Conservation (phyloP, 1,140 invertebrate species). For the Papilio polyxenes region DNA sequence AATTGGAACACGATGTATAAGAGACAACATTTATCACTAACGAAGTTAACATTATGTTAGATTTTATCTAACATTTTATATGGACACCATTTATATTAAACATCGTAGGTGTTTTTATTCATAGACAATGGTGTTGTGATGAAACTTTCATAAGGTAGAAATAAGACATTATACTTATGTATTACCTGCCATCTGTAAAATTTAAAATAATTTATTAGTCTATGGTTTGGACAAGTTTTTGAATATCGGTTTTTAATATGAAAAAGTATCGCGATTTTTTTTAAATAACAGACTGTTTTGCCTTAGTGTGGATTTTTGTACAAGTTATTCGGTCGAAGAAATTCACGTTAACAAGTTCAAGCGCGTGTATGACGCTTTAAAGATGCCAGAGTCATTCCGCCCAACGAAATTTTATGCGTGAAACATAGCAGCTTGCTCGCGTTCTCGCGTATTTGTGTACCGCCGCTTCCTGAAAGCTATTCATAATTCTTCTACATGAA, state of each 20-base stretch:
- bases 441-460: slow-evolving; percentile 25
- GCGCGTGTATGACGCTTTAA: not conserved
- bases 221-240: not conserved
- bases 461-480: slow-evolving; percentile 35
- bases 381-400: not conserved
- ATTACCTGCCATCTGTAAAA: not conserved
- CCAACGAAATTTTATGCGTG: slow-evolving; percentile 13
- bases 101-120: not conserved
- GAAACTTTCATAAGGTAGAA: not conserved
- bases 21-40: not conserved
- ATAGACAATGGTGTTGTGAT: not conserved
- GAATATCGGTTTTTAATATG: not conserved
- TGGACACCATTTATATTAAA: slow-evolving; percentile 16
- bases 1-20: no score
- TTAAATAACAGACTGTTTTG: no score
- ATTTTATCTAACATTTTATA: not conserved
- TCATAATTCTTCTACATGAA: slow-evolving; percentile 30
- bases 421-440: slow-evolving; percentile 24
- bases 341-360: not conserved
- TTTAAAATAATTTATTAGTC: not conserved
- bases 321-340: no score
- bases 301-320: no score
- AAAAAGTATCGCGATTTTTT: no score
- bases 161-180: not conserved
- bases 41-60: not conserved